Evolutionary conservation across 2,888 invertebrate species (phyloP).

Genomic region (Cyclophora albipunctata): DNA sequence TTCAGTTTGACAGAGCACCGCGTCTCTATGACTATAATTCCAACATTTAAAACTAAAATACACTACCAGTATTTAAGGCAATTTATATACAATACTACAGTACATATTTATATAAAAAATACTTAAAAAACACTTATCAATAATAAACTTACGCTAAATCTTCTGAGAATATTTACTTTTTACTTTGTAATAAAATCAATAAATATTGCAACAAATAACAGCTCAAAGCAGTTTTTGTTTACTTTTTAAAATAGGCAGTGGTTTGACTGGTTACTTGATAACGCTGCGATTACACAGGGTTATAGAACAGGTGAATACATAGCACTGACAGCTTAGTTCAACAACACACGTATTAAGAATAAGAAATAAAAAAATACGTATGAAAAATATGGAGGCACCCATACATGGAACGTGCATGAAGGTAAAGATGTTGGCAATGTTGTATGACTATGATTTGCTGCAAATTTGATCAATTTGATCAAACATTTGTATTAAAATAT

Average conservation of each 20-base stretch:
- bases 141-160: conserved; percentile 11
- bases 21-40: conserved; percentile 5
- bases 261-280: conserved; percentile 49
- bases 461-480: too few relatives aligned
- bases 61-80: background rate
- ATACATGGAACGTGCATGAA: too few relatives aligned
- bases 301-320: background rate
- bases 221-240: conserved; percentile 54
- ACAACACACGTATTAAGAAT: conserved; percentile 31
- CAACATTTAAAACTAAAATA: background rate
- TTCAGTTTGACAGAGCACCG: conserved; percentile 7
- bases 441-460: too few relatives aligned
- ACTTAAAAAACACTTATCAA: conserved; percentile 7
- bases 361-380: conserved; percentile 21
- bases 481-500: too few relatives aligned
- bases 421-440: too few relatives aligned
- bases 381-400: too few relatives aligned
- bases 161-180: conserved; percentile 44
- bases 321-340: conserved; percentile 5
- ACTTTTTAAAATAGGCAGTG: conserved; percentile 53
- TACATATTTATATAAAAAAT: background rate
- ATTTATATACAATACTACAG: background rate
- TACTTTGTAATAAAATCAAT: conserved; percentile 32
- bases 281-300: too few relatives aligned
- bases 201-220: conserved; percentile 45